Conservation (phyloP, 1,140 invertebrate species). For the Danaus plexippus region DNA sequence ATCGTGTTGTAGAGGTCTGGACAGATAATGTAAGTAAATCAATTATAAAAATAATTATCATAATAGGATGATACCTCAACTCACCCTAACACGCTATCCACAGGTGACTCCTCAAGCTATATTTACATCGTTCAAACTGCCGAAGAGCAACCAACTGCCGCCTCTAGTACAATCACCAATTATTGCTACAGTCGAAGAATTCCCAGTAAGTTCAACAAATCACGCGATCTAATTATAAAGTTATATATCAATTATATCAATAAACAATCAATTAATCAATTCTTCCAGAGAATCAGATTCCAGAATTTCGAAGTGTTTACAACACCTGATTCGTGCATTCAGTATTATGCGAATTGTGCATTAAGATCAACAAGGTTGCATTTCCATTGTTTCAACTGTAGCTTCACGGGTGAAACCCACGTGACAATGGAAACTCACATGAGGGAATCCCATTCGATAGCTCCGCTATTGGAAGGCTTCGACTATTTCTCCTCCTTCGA, state of each 20-base stretch:
- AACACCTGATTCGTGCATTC: conserved; percentile 48
- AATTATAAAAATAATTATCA: conserved; percentile 1
- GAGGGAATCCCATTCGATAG: conserved; percentile 58
- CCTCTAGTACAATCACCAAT: conserved; percentile 62
- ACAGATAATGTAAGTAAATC: conserved; percentile 79
- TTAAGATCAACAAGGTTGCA: conserved; percentile 52
- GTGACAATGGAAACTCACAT: conserved; percentile 62
- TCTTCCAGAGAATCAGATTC: conserved; percentile 65
- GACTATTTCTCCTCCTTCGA: conserved; percentile 61
- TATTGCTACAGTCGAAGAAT: conserved; percentile 70
- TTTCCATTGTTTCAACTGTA: conserved; percentile 63
- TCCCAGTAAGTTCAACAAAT: conserved; percentile 52
- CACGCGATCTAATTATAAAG: too few relatives aligned
- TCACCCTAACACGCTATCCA: conserved; percentile 20
- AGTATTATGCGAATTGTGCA: conserved; percentile 57
- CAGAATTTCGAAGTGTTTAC: conserved; percentile 69
- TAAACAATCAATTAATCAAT: conserved; percentile 14
- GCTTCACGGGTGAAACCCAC: conserved; percentile 56
- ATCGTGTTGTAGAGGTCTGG: conserved; percentile 92
- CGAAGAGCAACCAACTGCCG: conserved; percentile 77
- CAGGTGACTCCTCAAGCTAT: conserved; percentile 88
- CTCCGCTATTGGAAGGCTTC: conserved; percentile 62
- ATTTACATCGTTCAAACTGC: conserved; percentile 93
- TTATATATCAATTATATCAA: conserved; percentile 1
- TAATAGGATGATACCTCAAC: conserved; percentile 5